These are phyloP conservation scores for Phocoena phocoena DNA, from an alignment of 2,113 vertebrate species.

Conservation along the genomic window DNA sequence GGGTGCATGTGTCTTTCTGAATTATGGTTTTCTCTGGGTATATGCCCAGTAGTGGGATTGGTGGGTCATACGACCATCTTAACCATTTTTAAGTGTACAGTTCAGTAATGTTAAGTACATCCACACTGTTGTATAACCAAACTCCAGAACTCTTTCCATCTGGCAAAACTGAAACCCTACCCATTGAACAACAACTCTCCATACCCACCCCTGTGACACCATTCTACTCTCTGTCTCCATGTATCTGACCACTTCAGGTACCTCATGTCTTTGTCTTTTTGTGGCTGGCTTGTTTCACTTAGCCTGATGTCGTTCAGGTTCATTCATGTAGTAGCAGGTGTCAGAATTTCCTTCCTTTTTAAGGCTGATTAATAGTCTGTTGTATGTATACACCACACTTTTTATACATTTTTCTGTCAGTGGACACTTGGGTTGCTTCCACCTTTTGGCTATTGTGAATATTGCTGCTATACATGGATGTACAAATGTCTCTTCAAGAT, in stretches of 20 bases:
- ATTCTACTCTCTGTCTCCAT: background rate
- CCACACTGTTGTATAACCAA: background rate
- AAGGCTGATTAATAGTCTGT: background rate
- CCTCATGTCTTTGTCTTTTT: background rate
- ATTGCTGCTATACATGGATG: background rate
- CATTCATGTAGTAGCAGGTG: background rate
- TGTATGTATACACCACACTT: background rate
- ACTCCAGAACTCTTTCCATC: background rate
- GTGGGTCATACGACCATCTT: background rate
- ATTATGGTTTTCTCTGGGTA: too few species aligned
- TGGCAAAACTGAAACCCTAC: background rate
- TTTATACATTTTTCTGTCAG: background rate
- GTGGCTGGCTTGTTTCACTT: background rate
- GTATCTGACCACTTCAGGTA: background rate
- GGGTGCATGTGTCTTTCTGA: too few species aligned
- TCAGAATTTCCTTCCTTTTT: background rate
- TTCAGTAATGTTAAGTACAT: background rate
- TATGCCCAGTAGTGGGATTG: too few species aligned
- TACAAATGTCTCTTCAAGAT: background rate
- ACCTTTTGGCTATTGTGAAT: background rate
- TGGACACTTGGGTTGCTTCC: background rate
- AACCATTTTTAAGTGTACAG: background rate
- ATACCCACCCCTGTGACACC: background rate
- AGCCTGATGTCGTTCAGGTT: background rate
- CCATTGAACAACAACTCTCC: rapidly evolving